Base-by-base conservation (phyloP, 2,888 invertebrate genomes). In the Alentia gelatinosa region DNA sequence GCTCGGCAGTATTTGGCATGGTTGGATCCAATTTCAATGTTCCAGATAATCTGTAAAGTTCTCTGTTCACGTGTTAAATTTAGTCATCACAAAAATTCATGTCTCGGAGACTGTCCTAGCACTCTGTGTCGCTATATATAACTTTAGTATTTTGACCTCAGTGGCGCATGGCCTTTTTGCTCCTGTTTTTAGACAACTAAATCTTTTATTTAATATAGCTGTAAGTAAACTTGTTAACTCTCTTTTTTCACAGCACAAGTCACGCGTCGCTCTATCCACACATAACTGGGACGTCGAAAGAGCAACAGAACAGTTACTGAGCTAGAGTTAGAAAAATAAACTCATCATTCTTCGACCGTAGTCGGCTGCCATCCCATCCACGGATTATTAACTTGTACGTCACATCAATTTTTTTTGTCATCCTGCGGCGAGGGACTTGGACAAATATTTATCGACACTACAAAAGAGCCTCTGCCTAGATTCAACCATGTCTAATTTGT, bases 241-340 rank as follows among this genome's bases (percentile, higher is more conserved):
- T 42, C 19, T 92, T 91, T 90, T 74, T 63, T 95, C 95, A 26
- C 94, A 96, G 96, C 97, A 98, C 94, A 97, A 97, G 96, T 98
- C 98, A 40, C 97, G 98, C 93, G 98, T 98, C 83, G 98, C 99
- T 42, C 97, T 99, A 90, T 99, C 99, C 90, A 98, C 98, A 79
- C 98, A 98, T 96, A 98, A 98, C 96, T 99, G 99, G 99, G 98
- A 98, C 95, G 96, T 99, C 95, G 98, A 98, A 96, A 97, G 98
- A 95, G 99, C 99, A 93, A 98, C 98, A 89, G 99, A 99, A 96
- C 97, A 97, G 95, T 97, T 98, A 94, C 97, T 98, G 96, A 98
- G 98, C 97, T 98, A 86, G 86, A 86, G 86, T 42, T 86, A 83
- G 83, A 42, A 83, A n/a, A 23, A 23, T 83, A 39, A 35, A 79